Evolutionary conservation across 2,797 vertebrate genomes (phyloP), one percentile per base, ranked within the genome.

Genomic region (Pangasius krempfi): DNA sequence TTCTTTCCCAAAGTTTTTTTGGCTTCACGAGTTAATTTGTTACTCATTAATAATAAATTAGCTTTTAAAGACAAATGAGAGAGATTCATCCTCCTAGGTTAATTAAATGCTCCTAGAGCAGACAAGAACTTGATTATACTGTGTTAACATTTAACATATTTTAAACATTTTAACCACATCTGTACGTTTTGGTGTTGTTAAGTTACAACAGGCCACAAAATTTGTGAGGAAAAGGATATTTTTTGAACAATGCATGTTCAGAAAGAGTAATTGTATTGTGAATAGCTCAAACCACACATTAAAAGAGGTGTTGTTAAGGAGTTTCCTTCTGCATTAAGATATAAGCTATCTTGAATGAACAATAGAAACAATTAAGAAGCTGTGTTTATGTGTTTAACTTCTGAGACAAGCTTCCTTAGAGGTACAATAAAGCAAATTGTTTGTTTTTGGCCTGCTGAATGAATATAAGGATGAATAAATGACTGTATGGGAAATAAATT

Each of bases 11-110:
- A 76, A 50, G 72, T 22, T 22, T 25, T 73, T 70, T 40, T 60
- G 16, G 20, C 54, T 81, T 58, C 40, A 20, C 40, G 30, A 66
- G 84, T 86, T 85, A 56, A 85, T 58, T 40, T 44, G 68, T 56
- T 60, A 86, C 68, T 58, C 25, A 58, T 73, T 86, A 75, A 58
- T 33, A 85, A 73, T 58, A 40, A 73, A 58, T 73, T 1, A 85
- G 33, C 22, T 73, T 56, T 70, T 27, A 85, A 40, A 56, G 68
- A 85, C 66, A 73, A 68, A 52, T 16, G 50, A 25, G 44, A 37
- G 27, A 54, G 64, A 20, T 84, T 66, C 82, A 50, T 68, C 44
- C 56, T 82, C 54, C 33, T 37, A 52, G 64, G 64, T 85, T 85
- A 70, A 85, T 85, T 33, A 85, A 73, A 73, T 40, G 66, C 50